Percentiles rank a stretch among this genome's conserved stretches.
Evolutionary conservation across 2,888 invertebrate species (phyloP).

Genomic region (Amphipoea lucens): DNA sequence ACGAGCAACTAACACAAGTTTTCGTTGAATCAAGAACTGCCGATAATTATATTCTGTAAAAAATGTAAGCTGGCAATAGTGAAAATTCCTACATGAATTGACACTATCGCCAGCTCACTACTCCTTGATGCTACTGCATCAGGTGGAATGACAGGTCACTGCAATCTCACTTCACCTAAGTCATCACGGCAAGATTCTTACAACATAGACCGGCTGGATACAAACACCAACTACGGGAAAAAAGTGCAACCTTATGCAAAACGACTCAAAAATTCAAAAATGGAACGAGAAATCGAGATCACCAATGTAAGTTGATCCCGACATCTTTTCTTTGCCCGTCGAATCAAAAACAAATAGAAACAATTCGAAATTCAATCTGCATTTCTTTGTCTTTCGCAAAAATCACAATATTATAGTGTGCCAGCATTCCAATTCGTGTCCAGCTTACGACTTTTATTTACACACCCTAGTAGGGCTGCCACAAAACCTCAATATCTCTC

Average conservation of each 20-base stretch:
- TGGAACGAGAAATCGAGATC: neutral
- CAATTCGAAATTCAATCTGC: conserved; percentile 44
- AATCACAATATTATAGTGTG: conserved; percentile 37
- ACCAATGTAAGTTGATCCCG: neutral
- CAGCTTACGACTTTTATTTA: conserved; percentile 49
- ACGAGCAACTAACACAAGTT: neutral
- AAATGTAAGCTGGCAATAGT: neutral
- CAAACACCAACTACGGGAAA: neutral
- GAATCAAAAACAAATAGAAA: conserved; percentile 26
- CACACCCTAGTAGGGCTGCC: conserved; percentile 51
- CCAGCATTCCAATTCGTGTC: conserved; percentile 54
- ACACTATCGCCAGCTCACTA: too few species aligned
- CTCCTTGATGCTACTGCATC: too few species aligned
- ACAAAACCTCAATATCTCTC: conserved; percentile 60
- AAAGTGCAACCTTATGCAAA: neutral
- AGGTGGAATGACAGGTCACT: neutral
- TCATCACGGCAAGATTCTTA: neutral
- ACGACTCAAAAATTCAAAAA: neutral
- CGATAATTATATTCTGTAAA: neutral
- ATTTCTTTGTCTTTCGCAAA: conserved; percentile 43
- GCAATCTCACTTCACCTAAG: neutral
- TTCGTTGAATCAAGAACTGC: neutral
- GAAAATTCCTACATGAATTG: neutral
- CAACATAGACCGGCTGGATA: neutral
- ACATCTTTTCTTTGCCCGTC: neutral